Conservation (phyloP, 2,113 vertebrate species). For the Heterotilapia buettikoferi region DNA sequence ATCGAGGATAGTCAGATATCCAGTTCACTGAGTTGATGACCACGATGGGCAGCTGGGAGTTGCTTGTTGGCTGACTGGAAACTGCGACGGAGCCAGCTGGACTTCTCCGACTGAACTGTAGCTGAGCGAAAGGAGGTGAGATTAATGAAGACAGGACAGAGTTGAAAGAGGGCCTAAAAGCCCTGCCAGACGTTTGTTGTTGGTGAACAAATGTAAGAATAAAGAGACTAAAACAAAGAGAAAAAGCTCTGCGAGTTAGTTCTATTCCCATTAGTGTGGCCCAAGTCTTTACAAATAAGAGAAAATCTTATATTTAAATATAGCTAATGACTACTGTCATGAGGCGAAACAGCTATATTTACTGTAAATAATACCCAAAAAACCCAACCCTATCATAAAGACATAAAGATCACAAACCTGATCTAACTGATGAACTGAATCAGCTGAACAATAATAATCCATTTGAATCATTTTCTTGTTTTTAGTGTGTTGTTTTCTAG, state of each 20-base stretch:
- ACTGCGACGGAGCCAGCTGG: background rate
- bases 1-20: background rate
- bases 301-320: background rate
- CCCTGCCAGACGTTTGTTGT: background rate
- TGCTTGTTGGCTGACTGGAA: background rate
- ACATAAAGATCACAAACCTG: background rate
- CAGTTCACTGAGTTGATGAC: background rate
- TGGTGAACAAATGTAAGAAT: background rate
- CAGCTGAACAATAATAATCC: background rate
- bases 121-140: background rate
- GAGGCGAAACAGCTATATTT: background rate
- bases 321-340: background rate
- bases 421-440: background rate
- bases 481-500: background rate
- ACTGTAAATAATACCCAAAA: accelerated
- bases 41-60: background rate
- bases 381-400: background rate
- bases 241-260: background rate
- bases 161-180: background rate
- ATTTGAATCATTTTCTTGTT: background rate
- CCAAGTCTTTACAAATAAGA: background rate
- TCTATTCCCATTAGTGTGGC: accelerated
- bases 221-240: background rate
- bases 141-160: background rate
- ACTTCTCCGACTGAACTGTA: background rate